Conservation (phyloP, 1,140 invertebrate species). For the Papilio xuthus region DNA sequence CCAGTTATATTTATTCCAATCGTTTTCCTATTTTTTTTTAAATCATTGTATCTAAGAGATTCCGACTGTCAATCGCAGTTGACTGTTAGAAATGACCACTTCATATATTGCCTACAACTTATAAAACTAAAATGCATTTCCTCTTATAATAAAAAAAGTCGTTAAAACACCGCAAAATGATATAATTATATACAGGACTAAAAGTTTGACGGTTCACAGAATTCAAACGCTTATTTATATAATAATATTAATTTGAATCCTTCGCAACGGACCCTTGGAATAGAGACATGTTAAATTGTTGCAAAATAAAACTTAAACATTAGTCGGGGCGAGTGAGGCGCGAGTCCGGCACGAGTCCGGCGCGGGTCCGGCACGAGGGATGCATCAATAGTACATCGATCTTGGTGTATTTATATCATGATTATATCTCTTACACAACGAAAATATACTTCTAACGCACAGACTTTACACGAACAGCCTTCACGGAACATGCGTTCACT, state of each 20-base stretch:
- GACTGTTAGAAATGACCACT: slow-evolving; percentile 77
- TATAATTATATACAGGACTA: slow-evolving; percentile 79
- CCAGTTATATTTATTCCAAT: slow-evolving; percentile 79
- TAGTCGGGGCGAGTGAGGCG: slow-evolving; percentile 45
- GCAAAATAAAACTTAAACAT: slow-evolving; percentile 45
- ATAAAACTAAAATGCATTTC: slow-evolving; percentile 81
- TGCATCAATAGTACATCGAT: slow-evolving; percentile 61
- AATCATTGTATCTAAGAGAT: slow-evolving; percentile 80
- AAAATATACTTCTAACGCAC: slow-evolving; percentile 61
- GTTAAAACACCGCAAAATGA: slow-evolving; percentile 75
- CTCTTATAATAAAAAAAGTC: slow-evolving; percentile 74
- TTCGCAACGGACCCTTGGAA: slow-evolving; percentile 61
- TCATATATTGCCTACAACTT: slow-evolving; percentile 80
- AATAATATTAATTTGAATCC: slow-evolving; percentile 57
- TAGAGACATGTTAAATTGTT: slow-evolving; percentile 51
- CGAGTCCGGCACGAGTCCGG: neutral
- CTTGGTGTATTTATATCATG: slow-evolving; percentile 77
- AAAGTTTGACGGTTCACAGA: slow-evolving; percentile 68
- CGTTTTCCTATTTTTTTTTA: slow-evolving; percentile 78
- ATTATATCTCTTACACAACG: slow-evolving; percentile 73
- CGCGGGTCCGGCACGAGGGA: slow-evolving; percentile 62
- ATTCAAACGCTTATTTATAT: slow-evolving; percentile 69
- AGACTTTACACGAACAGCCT: slow-evolving; percentile 44
- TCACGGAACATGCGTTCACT: slow-evolving; percentile 44
- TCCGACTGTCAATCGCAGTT: slow-evolving; percentile 72